Percentiles rank a stretch among this genome's conserved stretches.
Conservation (phyloP, 1,140 invertebrate genomes). For the Platyura marginata region DNA sequence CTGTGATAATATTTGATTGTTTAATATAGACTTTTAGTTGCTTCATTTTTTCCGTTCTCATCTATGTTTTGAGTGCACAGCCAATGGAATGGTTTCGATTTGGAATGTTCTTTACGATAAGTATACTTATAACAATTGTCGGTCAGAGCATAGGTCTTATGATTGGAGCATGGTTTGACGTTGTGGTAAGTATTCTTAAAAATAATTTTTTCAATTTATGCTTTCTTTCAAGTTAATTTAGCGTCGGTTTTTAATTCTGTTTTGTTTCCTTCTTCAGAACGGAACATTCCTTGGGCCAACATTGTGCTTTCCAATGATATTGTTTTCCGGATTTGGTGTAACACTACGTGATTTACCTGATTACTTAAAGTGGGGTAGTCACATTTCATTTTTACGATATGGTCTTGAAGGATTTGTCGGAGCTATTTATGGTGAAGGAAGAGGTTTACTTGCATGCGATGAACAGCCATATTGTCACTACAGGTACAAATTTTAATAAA, state of each 20-base stretch:
- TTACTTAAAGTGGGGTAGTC: constrained; percentile 73
- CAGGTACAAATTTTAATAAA: constrained; percentile 24
- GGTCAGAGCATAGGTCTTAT: constrained; percentile 77
- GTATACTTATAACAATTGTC: constrained; percentile 64
- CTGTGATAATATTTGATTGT: not conserved
- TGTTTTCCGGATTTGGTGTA: constrained; percentile 72
- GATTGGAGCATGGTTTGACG: constrained; percentile 67
- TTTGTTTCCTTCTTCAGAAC: constrained; percentile 31
- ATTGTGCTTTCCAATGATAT: constrained; percentile 65
- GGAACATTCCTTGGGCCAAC: constrained; percentile 66
- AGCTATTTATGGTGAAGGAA: constrained; percentile 64
- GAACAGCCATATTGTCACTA: constrained; percentile 51
- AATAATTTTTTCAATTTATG: not conserved
- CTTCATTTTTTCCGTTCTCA: constrained; percentile 56
- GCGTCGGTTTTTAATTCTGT: not conserved
- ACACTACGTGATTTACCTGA: constrained; percentile 51
- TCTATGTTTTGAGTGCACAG: constrained; percentile 76
- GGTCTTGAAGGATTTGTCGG: constrained; percentile 66
- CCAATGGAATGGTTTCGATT: constrained; percentile 59
- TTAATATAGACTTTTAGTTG: constrained; percentile 42
- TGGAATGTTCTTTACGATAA: constrained; percentile 62
- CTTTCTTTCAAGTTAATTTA: not conserved
- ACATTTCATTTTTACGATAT: constrained; percentile 73
- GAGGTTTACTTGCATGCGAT: constrained; percentile 41
- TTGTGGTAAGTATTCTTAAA: constrained; percentile 43